Evolutionary conservation across 2,888 invertebrate species (phyloP).

Genomic region (Euspilapteryx auroguttella): DNA sequence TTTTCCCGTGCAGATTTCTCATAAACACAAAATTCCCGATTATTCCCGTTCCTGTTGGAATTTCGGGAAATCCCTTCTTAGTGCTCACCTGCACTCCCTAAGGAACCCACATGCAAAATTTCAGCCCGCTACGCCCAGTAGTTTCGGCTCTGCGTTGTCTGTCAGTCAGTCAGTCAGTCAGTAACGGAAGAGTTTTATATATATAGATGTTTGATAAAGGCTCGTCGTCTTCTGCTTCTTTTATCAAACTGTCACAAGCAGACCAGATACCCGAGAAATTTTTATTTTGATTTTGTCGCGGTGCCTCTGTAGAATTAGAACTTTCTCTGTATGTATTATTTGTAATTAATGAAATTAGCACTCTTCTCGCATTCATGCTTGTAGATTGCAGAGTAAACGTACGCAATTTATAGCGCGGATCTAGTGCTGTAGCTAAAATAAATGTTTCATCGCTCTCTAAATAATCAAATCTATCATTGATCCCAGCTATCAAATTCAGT

Average conservation of each 20-base stretch:
- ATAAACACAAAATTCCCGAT: too few relatives aligned
- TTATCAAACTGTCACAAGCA: conserved; percentile 6
- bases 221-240: conserved; percentile 6
- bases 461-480: conserved; percentile 10
- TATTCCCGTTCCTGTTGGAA: too few relatives aligned
- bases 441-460: conserved; percentile 10
- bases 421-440: conserved; percentile 10
- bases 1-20: too few relatives aligned
- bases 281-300: conserved; percentile 1
- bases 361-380: conserved; percentile 5
- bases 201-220: conserved; percentile 8
- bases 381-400: conserved; percentile 7
- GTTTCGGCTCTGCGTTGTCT: too few relatives aligned
- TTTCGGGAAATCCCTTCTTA: too few relatives aligned
- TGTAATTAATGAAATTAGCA: conserved; percentile 6
- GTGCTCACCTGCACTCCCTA: too few relatives aligned
- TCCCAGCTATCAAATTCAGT: conserved; percentile 7
- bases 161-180: too few relatives aligned
- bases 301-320: conserved; percentile 1
- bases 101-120: too few relatives aligned
- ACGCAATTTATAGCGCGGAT: conserved; percentile 8
- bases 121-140: too few relatives aligned
- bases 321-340: conserved; percentile 4
- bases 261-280: conserved; percentile 6
- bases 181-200: too few relatives aligned